Evolutionary conservation across 2,113 vertebrate species (phyloP), one percentile per base, ranked within the genome.

Genomic region (Cervus canadensis): DNA sequence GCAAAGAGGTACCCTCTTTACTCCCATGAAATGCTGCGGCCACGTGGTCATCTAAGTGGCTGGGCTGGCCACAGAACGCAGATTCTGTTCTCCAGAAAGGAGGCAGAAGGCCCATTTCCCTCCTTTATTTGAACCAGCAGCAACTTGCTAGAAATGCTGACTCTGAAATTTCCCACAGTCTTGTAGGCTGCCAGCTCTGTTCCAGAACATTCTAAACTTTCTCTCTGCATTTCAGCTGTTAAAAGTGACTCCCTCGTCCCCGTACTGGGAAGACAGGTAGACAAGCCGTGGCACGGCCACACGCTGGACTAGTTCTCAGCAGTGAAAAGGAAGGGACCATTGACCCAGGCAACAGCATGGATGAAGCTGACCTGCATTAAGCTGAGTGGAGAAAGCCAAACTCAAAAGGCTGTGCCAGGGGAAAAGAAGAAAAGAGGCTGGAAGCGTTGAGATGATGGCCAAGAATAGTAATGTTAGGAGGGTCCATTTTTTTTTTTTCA

Each of bases 271-370:
- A 28, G 45, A n/a, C 6, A 19, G 45, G 48, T 30, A 60, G 52
- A 17, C 25, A 48, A 40, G 54, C n/a, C 3, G 0, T 78, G 26
- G 2, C 12, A 28, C 0, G 0, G 36, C 19, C 19, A 5, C 16
- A 15, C 1, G 2, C 10, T 12, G n/a, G 79, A 14, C 21, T 3
- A 0, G 57, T 2, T 7, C 62, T 43, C 43, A 52, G 13, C 76
- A 6, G 3, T 43, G 4, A 16, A 78, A 59, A 26, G 89, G 82
- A 89, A 45, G 30, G 40, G 48, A 0, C 8, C 62, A 0, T 1
- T 1, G 15, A 17, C 16, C 13, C 33, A 33, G 13, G 12, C 1
- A 12, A 14, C 59, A 67, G 16, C 56, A 1, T 0, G n/a, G 26
- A n/a, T 6, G 60, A 50, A 2, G 10, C n/a, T 12, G 45, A 28